Percentiles rank a stretch among this genome's conserved stretches.
Evolutionary conservation across 1,140 invertebrate species (phyloP).

Genomic region (Hermetia illucens): DNA sequence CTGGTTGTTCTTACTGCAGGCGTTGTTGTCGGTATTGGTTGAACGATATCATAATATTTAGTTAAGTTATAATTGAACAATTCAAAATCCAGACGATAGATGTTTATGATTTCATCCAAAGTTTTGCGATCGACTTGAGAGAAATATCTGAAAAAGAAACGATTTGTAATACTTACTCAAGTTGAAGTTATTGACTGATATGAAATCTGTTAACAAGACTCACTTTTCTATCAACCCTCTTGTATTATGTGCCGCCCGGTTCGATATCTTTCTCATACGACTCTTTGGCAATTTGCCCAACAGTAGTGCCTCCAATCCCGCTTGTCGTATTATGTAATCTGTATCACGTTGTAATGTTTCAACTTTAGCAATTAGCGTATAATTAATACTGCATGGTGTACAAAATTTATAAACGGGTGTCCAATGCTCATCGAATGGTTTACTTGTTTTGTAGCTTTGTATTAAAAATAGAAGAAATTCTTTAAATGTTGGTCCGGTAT

Average conservation of each 20-base stretch:
- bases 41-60: slow-evolving; percentile 39
- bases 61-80: slow-evolving; percentile 44
- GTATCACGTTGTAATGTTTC: slow-evolving; percentile 57
- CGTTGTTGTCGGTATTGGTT: no score
- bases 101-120: slow-evolving; percentile 45
- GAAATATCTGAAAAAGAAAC: slow-evolving; percentile 35
- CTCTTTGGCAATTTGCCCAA: slow-evolving; percentile 34
- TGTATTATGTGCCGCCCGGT: slow-evolving; percentile 37
- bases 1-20: no score
- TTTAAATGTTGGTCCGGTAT: slow-evolving; percentile 44
- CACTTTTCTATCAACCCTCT: slow-evolving; percentile 33
- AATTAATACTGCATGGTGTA: slow-evolving; percentile 57
- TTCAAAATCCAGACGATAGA: slow-evolving; percentile 61
- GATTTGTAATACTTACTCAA: background rate
- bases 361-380: slow-evolving; percentile 45
- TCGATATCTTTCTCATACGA: slow-evolving; percentile 37
- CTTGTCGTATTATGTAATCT: slow-evolving; percentile 44
- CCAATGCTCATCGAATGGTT: slow-evolving; percentile 55
- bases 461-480: slow-evolving; percentile 53
- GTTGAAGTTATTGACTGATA: background rate
- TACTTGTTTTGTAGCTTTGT: slow-evolving; percentile 29
- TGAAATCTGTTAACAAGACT: slow-evolving; percentile 1
- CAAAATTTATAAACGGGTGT: slow-evolving; percentile 56
- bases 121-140: slow-evolving; percentile 41
- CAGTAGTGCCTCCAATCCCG: slow-evolving; percentile 40